Conservation (phyloP, 2,113 vertebrate genomes). For the Charadrius vociferus region DNA sequence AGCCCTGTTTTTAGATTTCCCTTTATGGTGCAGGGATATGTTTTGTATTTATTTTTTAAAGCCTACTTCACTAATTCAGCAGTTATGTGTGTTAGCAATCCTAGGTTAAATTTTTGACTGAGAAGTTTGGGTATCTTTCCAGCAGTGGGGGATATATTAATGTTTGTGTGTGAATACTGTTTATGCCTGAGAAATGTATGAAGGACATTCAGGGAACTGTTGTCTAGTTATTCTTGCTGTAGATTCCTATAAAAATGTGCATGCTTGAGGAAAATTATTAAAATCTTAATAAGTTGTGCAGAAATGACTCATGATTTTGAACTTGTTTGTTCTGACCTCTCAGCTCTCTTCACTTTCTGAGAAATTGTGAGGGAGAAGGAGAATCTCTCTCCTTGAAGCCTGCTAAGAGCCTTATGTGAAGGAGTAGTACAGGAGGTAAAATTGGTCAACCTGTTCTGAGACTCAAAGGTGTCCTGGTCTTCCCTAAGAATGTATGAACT, state of each 20-base stretch:
- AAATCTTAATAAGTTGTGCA: background rate
- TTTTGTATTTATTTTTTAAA: conserved; percentile 4
- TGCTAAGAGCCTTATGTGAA: background rate
- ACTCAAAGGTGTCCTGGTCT: background rate
- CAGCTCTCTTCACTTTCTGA: background rate
- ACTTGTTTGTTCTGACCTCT: background rate
- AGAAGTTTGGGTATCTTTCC: background rate
- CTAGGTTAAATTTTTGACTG: background rate
- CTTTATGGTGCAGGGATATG: background rate
- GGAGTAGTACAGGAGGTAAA: background rate
- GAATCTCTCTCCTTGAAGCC: background rate
- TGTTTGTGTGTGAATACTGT: background rate
- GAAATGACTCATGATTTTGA: background rate
- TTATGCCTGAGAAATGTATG: background rate
- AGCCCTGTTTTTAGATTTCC: background rate
- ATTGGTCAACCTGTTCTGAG: background rate
- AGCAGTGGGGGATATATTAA: background rate
- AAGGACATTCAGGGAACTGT: background rate
- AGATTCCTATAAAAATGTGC: background rate
- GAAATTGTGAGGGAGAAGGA: background rate
- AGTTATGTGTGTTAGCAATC: background rate
- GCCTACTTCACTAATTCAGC: background rate
- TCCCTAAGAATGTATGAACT: background rate
- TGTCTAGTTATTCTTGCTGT: background rate
- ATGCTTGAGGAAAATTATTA: background rate